Base-by-base conservation (phyloP, 2,113 vertebrate species). In the Typhlomys cinereus region DNA sequence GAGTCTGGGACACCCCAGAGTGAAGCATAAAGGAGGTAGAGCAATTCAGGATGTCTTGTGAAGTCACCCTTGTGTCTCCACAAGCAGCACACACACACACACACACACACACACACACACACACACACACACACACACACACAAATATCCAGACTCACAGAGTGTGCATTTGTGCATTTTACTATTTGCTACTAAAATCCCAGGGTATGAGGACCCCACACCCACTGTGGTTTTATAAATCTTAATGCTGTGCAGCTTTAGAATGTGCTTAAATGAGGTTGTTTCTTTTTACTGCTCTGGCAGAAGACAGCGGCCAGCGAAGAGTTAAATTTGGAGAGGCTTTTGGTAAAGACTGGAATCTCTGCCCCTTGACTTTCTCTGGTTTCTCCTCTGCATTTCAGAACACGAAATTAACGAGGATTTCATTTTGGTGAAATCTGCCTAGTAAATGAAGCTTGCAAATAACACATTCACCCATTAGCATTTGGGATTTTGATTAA, bases 401-500 rank as follows among this genome's bases (percentile, higher is more conserved):
- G 92, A 87, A 91, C 18, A 61, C 21, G 78, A 81, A 91, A 85
- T 44, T 88, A 73, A 92, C 5, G 54, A 75, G 57, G 36, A 74
- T 93, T 95, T 93, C 39, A 59, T 57, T 90, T 93, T n/a, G 75
- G 57, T 82, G 31, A 96, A 93, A 79, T 95, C 46, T 94, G 80
- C 54, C 62, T 92, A 50, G 84, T 71, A 73, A 91, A 93, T 62
- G 73, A 92, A 92, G 80, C 78, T 91, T 82, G 87, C 62, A 91
- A 78, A 73, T 62, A 93, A 88, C 67, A 92, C 83, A 70, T 50
- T 95, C 78, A 78, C 87, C 50, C 70, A 48, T 94, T 92, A 96
- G 91, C 84, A 80, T 92, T 92, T 92, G 64, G 81, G 39, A 61
- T 93, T 93, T 89, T 92, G 91, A 96, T 94, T 87, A 94, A 93